A percentile compares a stretch with the other conserved stretches of the same genome.
phyloP scores from a whole-genome alignment of 2,113 vertebrate genomes.

The Platysternon megacephalum region DNA sequence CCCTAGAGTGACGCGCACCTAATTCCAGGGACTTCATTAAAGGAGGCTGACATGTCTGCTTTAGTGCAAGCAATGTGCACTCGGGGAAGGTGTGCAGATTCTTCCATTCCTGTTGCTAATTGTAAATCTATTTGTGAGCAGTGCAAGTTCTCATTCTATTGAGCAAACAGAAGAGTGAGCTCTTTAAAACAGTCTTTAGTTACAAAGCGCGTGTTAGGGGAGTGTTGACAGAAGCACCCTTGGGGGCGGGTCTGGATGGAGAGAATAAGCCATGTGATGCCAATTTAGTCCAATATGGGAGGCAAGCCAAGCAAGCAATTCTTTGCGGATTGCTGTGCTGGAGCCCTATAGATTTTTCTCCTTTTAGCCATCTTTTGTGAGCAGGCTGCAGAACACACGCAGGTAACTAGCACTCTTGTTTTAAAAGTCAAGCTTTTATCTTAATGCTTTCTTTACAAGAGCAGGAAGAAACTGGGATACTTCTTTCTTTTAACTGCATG shows the following conservation, averaged over 20 bases:
- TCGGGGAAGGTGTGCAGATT: neutral
- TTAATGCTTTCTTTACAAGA: slow-evolving; percentile 13
- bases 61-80: slow-evolving; percentile 8
- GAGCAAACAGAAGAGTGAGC: slow-evolving; percentile 63
- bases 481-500: neutral
- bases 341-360: slow-evolving; percentile 49
- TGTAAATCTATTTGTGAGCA: slow-evolving; percentile 61
- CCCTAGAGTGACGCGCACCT: neutral
- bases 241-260: slow-evolving; percentile 17
- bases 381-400: slow-evolving; percentile 41
- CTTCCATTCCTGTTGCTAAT: slow-evolving; percentile 51
- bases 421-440: slow-evolving; percentile 10
- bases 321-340: slow-evolving; percentile 31
- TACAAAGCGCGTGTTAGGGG: slow-evolving; percentile 46
- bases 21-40: slow-evolving; percentile 43
- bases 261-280: neutral
- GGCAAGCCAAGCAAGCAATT: neutral
- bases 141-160: slow-evolving; percentile 19
- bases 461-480: neutral
- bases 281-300: slow-evolving; percentile 29
- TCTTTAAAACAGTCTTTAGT: slow-evolving; percentile 33
- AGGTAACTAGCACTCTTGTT: neutral
- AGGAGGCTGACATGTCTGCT: neutral
- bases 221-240: neutral
- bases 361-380: slow-evolving; percentile 64